These are phyloP conservation scores for Setipinna tenuifilis DNA, from an alignment of 2,797 vertebrate genomes.

Conservation along the genomic window DNA sequence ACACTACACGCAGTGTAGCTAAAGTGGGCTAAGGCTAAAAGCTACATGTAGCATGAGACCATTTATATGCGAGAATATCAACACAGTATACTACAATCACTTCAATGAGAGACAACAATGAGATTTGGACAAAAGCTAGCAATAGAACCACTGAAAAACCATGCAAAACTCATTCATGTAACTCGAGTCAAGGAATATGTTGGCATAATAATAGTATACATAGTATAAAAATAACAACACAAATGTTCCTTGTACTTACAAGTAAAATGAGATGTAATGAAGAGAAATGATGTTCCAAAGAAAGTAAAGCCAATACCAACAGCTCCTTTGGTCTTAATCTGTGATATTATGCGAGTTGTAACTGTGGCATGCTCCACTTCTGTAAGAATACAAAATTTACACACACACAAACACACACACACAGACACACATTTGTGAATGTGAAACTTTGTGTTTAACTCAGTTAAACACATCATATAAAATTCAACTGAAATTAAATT, in stretches of 20 bases:
- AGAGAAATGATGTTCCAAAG: slow-evolving; percentile 97
- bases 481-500: too few species aligned
- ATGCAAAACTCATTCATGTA: too few species aligned
- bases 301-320: slow-evolving; percentile 91
- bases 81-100: too few species aligned
- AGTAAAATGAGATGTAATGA: slow-evolving; percentile 98
- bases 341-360: slow-evolving; percentile 95
- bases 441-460: neutral
- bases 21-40: neutral
- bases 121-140: too few species aligned
- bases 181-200: too few species aligned
- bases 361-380: slow-evolving; percentile 93
- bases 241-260: slow-evolving; percentile 78
- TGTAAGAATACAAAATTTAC: slow-evolving; percentile 54
- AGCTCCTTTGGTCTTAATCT: slow-evolving; percentile 98
- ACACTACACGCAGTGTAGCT: neutral
- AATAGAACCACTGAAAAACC: too few species aligned
- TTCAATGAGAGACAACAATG: too few species aligned
- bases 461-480: too few species aligned
- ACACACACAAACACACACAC: neutral
- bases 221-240: too few species aligned
- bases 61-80: too few species aligned
- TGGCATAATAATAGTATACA: too few species aligned
- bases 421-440: neutral
- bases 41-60: too few species aligned